A percentile compares a stretch with the other conserved stretches of the same genome.
Conservation (phyloP, 2,797 vertebrate genomes). For the Poeciliopsis infans region DNA sequence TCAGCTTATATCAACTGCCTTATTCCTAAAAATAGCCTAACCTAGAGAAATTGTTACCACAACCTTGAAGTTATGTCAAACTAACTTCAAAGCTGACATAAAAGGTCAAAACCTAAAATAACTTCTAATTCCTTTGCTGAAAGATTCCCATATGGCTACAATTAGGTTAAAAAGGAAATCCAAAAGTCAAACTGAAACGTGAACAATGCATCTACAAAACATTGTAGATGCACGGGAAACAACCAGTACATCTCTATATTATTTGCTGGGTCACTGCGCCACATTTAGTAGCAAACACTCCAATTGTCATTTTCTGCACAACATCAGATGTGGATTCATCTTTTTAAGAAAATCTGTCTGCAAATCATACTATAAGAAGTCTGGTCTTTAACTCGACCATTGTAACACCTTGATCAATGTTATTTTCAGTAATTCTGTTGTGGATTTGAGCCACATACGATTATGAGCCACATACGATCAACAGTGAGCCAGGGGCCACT, state of each 20-base stretch:
- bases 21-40: constrained; percentile 21
- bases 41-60: constrained; percentile 17
- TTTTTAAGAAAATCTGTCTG: background rate
- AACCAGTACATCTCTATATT: background rate
- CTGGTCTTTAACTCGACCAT: background rate
- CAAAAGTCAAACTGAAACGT: background rate
- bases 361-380: background rate
- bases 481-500: background rate
- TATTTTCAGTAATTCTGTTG: background rate
- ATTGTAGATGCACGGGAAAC: background rate
- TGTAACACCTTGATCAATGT: background rate
- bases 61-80: constrained; percentile 14
- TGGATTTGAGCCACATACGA: background rate
- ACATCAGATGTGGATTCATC: background rate
- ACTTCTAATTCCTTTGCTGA: background rate
- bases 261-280: background rate
- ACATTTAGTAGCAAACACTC: background rate
- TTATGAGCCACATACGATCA: background rate
- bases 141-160: constrained; percentile 6
- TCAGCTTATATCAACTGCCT: constrained; percentile 17
- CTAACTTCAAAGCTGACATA: background rate
- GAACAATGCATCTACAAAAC: background rate
- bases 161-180: background rate
- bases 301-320: background rate
- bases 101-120: constrained; percentile 11